phyloP scores from a whole-genome alignment of 2,113 vertebrate species.

The Microcebus tavaratra region DNA sequence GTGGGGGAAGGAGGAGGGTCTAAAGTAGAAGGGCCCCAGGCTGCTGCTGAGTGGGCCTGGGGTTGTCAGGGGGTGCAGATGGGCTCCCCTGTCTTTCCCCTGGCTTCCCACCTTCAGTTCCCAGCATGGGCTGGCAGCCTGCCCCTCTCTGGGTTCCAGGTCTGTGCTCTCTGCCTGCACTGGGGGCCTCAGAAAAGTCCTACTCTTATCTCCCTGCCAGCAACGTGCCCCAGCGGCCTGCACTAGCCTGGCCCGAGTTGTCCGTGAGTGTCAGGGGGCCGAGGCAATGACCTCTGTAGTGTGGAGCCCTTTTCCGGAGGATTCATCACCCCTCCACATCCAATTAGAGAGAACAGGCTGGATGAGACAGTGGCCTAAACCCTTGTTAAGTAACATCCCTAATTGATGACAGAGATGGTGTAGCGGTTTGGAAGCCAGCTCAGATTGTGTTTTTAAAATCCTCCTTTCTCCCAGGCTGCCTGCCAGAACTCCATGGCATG shows the following conservation, averaged over 20 bases:
- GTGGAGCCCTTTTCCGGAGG: slow-evolving; percentile 67
- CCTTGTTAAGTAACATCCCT: slow-evolving; percentile 80
- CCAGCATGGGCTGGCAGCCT: background rate
- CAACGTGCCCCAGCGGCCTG: background rate
- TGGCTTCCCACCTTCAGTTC: background rate
- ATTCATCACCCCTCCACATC: slow-evolving; percentile 75
- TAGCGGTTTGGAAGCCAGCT: slow-evolving; percentile 75
- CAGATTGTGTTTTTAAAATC: slow-evolving; percentile 80
- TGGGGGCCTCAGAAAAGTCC: background rate
- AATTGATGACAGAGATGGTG: slow-evolving; percentile 75
- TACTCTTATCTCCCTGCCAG: background rate
- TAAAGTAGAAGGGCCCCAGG: background rate
- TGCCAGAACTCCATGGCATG: slow-evolving; percentile 66
- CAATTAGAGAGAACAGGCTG: slow-evolving; percentile 73
- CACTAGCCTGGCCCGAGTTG: background rate
- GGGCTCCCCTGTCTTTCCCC: background rate
- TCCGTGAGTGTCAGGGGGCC: background rate
- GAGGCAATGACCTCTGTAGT: slow-evolving; percentile 57
- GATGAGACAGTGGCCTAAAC: slow-evolving; percentile 69
- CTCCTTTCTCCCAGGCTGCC: slow-evolving; percentile 77
- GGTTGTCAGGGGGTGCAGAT: background rate
- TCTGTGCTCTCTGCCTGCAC: background rate
- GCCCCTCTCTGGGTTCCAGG: background rate
- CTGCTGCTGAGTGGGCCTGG: background rate
- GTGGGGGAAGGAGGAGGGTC: background rate